Evolutionary conservation across 2,113 vertebrate species (phyloP), one percentile per base, ranked within the genome.

Genomic region (Hippocampus guttulatus): DNA sequence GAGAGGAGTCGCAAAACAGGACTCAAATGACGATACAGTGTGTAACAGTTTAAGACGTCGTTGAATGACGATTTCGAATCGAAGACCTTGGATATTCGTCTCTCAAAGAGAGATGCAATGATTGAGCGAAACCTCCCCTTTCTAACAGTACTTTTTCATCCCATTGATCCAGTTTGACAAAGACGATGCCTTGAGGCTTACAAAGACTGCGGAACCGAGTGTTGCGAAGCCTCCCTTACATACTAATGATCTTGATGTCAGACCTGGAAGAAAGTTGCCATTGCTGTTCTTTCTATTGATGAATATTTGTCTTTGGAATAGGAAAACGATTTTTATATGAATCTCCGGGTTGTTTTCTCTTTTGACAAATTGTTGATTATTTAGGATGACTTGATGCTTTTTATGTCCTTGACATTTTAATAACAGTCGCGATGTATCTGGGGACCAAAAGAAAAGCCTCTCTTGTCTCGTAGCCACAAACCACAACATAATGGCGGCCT

Each of bases 191-290:
- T 51, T 64, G 61, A 78, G 74, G 76, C 75, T 81, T 79, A 79
- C 11, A n/a, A 63, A 57, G 54, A 0, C 4, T 65, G 52, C 20
- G 18, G 47, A 40, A 54, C 8, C 16, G 47, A 4, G 52, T 54
- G 21, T 38, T 55, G 9, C 20, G 62, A 62, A 74, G 68, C 69
- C 72, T 68, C 38, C 74, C 67, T 74, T 87, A 81, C 85, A 87
- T 88, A 87, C 81, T 77, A 85, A 88, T 78, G 81, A 38, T 69
- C 81, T 62, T 81, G 81, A 86, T 85, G 77, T 77, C 71, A 64
- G 55, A 77, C 47, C 49, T 67, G 60, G n/a, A 63, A 75, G 67
- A 81, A 41, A 81, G 89, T 81, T 90, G 84, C 87, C 73, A 47
- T 8, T 30, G 78, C 80, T 62, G 77, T 40, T 75, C 74, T 75